Base-by-base conservation (phyloP, 2,797 vertebrate species). In the Columba guinea region DNA sequence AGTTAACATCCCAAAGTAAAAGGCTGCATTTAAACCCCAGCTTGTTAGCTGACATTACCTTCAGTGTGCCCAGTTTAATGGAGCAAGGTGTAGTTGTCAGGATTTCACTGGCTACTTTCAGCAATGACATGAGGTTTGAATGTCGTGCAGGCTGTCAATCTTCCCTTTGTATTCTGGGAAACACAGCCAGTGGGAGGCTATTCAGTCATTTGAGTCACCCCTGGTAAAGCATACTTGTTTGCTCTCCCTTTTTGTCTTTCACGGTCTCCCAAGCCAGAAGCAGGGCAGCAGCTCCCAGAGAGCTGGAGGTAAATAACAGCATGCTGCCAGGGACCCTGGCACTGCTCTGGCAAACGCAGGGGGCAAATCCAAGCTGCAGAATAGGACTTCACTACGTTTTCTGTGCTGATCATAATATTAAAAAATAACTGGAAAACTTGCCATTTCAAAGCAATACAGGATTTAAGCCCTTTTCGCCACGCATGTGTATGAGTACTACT, bases 121-220 rank as follows among this genome's bases (percentile, higher is more conserved):
- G 55, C 71, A 51, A 7, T 41, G 67, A 22, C 73, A 34, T 32
- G 7, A 82, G 49, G 68, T n/a, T 80, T 64, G 7, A n/a, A 9
- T 26, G 71, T 51, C 2, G 16, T 21, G 12, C 1, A 4, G 69
- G 32, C 69, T 62, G 51, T 55, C 79, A 53, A 0, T 78, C 68
- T 49, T 55, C 74, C 58, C 67, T 67, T 37, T 79, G 58, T 63
- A 48, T 49, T 69, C 48, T 32, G n/a, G 19, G 44, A 56, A 84
- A 86, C 70, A 65, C 0, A 0, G 55, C 24, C 73, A 85, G 18
- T 0, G 0, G 58, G 26, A 4, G 5, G 37, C 9, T 1, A 13
- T 65, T 80, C 67, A 30, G 59, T 78, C 0, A 0, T 37, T 56
- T 17, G 35, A 11, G 56, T 86, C 51, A 63, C 17, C 14, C 65